A percentile compares a stretch with the other conserved stretches of the same genome.
Evolutionary conservation across 1,140 invertebrate genomes (phyloP).

Genomic region (Galendromus occidentalis): DNA sequence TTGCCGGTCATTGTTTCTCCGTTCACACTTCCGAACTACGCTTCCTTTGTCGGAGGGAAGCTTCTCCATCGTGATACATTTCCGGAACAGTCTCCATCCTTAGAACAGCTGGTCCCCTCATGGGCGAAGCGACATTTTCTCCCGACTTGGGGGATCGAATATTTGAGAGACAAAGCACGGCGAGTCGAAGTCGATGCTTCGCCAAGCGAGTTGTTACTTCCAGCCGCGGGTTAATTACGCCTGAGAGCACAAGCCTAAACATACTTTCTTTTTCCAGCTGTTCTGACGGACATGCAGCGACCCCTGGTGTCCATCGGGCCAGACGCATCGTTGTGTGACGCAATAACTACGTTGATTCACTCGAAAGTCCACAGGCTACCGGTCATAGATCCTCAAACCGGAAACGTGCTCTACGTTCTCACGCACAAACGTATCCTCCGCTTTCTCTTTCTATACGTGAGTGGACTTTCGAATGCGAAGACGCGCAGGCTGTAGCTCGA

Average conservation of each 20-base stretch:
- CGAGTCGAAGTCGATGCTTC: no score
- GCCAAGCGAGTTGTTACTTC: no score
- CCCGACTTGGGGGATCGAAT: no score
- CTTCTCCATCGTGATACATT: no score
- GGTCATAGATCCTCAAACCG: slow-evolving; percentile 79
- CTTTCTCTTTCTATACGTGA: slow-evolving; percentile 96
- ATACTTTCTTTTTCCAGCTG: slow-evolving; percentile 35
- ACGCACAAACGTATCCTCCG: slow-evolving; percentile 96
- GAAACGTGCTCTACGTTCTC: slow-evolving; percentile 93
- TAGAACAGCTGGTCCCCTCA: no score
- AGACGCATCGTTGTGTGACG: slow-evolving; percentile 64
- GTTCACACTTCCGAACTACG: not conserved
- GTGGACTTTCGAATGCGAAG: slow-evolving; percentile 28
- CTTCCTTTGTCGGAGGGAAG: slow-evolving; percentile 24
- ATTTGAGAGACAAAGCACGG: no score
- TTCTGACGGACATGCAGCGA: slow-evolving; percentile 54
- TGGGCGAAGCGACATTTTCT: no score
- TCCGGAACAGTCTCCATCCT: no score
- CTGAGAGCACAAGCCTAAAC: no score
- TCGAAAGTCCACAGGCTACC: slow-evolving; percentile 91
- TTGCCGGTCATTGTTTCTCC: not conserved
- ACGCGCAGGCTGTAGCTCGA: not conserved
- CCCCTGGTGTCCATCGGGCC: slow-evolving; percentile 67
- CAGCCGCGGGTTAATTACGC: no score
- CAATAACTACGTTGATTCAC: slow-evolving; percentile 70